Percentiles rank a stretch among this genome's conserved stretches.
Conservation (phyloP, 2,888 invertebrate species). For the Strigamia transsilvanica region DNA sequence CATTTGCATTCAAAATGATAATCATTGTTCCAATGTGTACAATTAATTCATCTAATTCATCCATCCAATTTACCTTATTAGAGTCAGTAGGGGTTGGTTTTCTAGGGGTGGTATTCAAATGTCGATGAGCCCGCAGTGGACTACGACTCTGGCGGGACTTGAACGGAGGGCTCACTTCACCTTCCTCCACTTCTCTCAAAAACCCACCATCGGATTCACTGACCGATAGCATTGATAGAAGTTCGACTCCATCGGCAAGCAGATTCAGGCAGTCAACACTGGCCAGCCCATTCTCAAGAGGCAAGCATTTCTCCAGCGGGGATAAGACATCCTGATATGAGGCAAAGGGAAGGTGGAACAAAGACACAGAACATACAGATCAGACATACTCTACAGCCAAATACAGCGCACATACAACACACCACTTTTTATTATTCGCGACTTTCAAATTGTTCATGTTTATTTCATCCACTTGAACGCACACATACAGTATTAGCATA, state of each 20-base stretch:
- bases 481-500: too few species aligned
- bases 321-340: neutral
- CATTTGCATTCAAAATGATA: too few species aligned
- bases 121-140: neutral
- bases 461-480: too few species aligned
- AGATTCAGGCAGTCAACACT: neutral
- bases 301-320: neutral
- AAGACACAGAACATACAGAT: neutral
- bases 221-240: neutral
- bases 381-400: neutral
- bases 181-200: neutral
- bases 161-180: neutral
- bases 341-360: neutral
- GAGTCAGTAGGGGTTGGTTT: neutral
- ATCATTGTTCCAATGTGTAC: neutral
- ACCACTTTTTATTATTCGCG: too few species aligned
- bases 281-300: neutral
- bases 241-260: neutral
- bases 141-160: conserved; percentile 34
- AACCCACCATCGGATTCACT: neutral
- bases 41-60: too few species aligned
- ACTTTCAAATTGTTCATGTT: too few species aligned
- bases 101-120: conserved; percentile 23
- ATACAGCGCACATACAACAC: too few species aligned
- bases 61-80: neutral